Conservation (phyloP, 2,888 invertebrate genomes). For the Branchipolynoe longqiensis region DNA sequence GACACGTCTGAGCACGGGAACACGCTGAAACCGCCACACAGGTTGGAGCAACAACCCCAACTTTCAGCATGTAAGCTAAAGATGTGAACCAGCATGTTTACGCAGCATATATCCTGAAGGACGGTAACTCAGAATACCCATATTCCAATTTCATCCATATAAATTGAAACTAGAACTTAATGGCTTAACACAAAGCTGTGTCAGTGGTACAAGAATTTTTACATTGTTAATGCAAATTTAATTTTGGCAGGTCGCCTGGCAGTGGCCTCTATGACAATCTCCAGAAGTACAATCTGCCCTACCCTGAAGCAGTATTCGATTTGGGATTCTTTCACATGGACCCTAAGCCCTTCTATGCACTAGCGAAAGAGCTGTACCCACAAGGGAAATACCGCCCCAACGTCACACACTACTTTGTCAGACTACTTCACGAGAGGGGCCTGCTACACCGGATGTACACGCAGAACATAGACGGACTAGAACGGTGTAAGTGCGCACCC, state of each 20-base stretch:
- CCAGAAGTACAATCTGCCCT: constrained; percentile 93
- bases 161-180: no score
- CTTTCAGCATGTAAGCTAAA: no score
- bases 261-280: constrained; percentile 95
- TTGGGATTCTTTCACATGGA: constrained; percentile 90
- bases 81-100: no score
- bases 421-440: constrained; percentile 81
- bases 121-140: no score
- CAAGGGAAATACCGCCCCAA: constrained; percentile 85
- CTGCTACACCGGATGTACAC: constrained; percentile 82
- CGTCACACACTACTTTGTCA: constrained; percentile 82
- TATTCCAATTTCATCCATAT: no score
- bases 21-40: no score
- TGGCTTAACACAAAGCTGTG: no score
- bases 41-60: no score
- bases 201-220: no score
- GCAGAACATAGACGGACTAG: constrained; percentile 83
- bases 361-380: constrained; percentile 94
- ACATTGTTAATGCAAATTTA: no score
- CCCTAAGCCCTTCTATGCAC: constrained; percentile 94
- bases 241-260: constrained; percentile 88
- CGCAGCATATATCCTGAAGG: no score
- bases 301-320: constrained; percentile 96
- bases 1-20: no score
- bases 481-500: constrained; percentile 81